Evolutionary conservation across 2,888 invertebrate genomes (phyloP), one percentile per base, ranked within the genome.

Genomic region (Sericinus montela): DNA sequence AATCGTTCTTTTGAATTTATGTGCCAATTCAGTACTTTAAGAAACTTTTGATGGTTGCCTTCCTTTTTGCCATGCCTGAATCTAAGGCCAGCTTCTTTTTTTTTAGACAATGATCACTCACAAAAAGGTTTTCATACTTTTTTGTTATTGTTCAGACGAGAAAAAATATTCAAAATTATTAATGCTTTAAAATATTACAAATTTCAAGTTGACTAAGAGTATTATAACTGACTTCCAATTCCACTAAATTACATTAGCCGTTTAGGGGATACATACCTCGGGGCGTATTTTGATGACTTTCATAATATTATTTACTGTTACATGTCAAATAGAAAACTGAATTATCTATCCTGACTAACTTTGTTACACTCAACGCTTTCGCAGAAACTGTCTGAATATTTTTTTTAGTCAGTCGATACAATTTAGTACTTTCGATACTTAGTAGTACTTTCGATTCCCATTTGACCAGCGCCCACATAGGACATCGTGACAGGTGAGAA

Each of bases 221-320:
- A 4, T 25, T 8, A 25, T 25, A 25, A 44, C 34, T 39, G 29
- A 39, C 48, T 49, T 16, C 34, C 36, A 39, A 49, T 49, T 49
- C 44, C 29, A 39, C 16, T 49, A 28, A 49, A 49, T 49, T 49
- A 1, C 5, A 35, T 49, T 49, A 35, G 28, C n/a, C n/a, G n/a
- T n/a, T n/a, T n/a, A 16, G 43, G 56, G 56, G 51, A 40, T 45
- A 44, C 28, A 16, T 43, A 46, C 51, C 56, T 51, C 35, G 40
- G 39, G 51, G 57, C 57, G 39, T 42, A 51, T 49, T 56, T 56
- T 54, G 54, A 58, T 58, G 54, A 53, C 51, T 54, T 54, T 48
- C 52, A 48, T 47, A 54, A 58, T 54, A 54, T 50, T 39, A 57
- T 56, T 56, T 50, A 49, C 34, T 49, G 39, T 10, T 34, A 32